Base-by-base conservation (phyloP, 2,113 vertebrate genomes). In the Scolopax mira region DNA sequence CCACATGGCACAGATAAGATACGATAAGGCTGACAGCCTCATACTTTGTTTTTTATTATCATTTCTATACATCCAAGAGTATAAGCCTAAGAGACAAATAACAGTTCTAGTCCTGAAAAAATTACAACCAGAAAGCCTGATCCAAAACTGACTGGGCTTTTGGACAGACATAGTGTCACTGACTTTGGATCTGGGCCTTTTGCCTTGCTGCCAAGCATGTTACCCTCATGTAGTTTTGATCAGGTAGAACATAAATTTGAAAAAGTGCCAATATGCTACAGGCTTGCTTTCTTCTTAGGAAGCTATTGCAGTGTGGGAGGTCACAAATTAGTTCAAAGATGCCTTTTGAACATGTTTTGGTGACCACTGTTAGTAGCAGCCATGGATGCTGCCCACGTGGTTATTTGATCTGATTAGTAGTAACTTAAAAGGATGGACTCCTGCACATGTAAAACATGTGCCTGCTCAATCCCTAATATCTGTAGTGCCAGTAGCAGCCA, bases 381-480 rank as follows among this genome's bases (percentile, higher is more conserved):
- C 54, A 4, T 27, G 57, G 24, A 52, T 37, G 8, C 60, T 86
- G 44, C 21, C 27, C 44, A 42, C 25, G 48, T 77, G 23, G 19
- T 64, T 8, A 7, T 70, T 71, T 46, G 28, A 9, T 64, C n/a
- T 48, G 23, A 71, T 72, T 62, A 74, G 8, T 44, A 52, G 35
- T 60, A 30, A 42, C 18, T 67, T 52, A 31, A 51, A 84, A 71
- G n/a, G 44, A 27, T 74, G 33, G 17, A 41, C 64, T 79, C 17
- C 15, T 75, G 17, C 12, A 2, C 2, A 6, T 49, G n/a, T 62
- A 25, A 37, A 8, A 27, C 2, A 0, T 66, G 13, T 23, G 16
- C 78, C 33, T n/a, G 2, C 22, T 72, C 27, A 79, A 13, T 15
- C 7, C 14, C 8, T 8, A 28, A 31, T 4, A 48, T 18, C 54